Percentiles rank a stretch among this genome's conserved stretches.
Conservation (phyloP, 2,113 vertebrate genomes). For the Nansenia antarctica region DNA sequence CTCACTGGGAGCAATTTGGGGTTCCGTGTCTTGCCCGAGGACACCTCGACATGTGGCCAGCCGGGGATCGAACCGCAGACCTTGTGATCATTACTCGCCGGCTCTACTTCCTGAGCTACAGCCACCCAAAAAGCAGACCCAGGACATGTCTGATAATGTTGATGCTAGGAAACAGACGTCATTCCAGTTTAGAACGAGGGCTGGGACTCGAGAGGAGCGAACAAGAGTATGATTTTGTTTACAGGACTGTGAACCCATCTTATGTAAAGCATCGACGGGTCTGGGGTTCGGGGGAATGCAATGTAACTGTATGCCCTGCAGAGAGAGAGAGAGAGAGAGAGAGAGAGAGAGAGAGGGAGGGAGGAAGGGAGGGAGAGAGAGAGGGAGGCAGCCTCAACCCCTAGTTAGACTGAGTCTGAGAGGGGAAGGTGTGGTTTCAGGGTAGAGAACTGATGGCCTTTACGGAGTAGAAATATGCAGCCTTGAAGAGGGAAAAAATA, state of each 20-base stretch:
- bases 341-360: not conserved
- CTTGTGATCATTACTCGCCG: too few relatives aligned
- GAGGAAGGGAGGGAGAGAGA: not conserved
- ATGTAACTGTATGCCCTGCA: too few relatives aligned
- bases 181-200: too few relatives aligned
- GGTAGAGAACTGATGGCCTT: conserved; percentile 2
- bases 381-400: not conserved
- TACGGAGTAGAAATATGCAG: not conserved
- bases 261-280: too few relatives aligned
- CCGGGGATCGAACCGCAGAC: too few relatives aligned
- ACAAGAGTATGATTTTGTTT: too few relatives aligned
- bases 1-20: too few relatives aligned
- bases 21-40: too few relatives aligned
- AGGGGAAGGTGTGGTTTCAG: conserved; percentile 8
- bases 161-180: not conserved
- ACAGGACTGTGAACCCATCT: too few relatives aligned
- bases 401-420: too few relatives aligned
- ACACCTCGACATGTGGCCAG: too few relatives aligned
- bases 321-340: not conserved
- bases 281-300: too few relatives aligned
- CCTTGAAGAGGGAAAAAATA: conserved; percentile 3
- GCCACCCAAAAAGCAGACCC: not conserved
- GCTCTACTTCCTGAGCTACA: not conserved
- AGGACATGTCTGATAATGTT: not conserved
- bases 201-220: not conserved